Conservation (phyloP, 1,140 invertebrate species). For the Colletes gigas region DNA sequence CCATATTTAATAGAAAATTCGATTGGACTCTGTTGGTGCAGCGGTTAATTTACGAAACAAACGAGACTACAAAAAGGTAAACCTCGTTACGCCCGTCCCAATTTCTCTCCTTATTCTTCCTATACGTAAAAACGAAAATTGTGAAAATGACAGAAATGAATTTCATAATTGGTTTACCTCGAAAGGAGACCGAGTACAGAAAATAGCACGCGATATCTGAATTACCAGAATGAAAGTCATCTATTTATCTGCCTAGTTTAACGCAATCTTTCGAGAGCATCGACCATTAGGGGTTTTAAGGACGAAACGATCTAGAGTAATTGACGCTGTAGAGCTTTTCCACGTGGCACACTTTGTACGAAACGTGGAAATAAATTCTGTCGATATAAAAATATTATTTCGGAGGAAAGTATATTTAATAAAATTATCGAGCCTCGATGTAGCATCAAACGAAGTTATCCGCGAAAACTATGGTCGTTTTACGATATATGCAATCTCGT, state of each 20-base stretch:
- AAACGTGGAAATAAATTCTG: background rate
- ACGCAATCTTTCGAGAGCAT: conserved; percentile 49
- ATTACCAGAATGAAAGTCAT: conserved; percentile 52
- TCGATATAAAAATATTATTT: background rate
- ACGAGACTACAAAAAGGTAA: background rate
- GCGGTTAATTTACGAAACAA: too few species aligned
- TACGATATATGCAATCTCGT: background rate
- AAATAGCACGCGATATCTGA: conserved; percentile 51
- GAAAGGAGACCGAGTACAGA: background rate
- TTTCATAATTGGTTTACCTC: background rate
- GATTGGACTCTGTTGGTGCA: too few species aligned
- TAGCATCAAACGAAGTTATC: background rate
- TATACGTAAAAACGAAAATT: conserved; percentile 6
- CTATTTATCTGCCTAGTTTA: conserved; percentile 42
- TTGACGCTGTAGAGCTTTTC: background rate
- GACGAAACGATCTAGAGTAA: conserved; percentile 22
- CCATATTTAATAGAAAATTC: too few species aligned
- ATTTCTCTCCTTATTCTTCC: background rate
- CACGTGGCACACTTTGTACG: background rate
- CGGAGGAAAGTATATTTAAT: background rate
- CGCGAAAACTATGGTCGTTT: background rate
- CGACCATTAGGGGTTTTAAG: conserved; percentile 7
- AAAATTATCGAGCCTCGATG: background rate
- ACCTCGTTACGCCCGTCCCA: background rate
- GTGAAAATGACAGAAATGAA: conserved; percentile 34